Conservation (phyloP, 37 sponge, comb jelly and placozoan species). For the Agelas oroides region DNA sequence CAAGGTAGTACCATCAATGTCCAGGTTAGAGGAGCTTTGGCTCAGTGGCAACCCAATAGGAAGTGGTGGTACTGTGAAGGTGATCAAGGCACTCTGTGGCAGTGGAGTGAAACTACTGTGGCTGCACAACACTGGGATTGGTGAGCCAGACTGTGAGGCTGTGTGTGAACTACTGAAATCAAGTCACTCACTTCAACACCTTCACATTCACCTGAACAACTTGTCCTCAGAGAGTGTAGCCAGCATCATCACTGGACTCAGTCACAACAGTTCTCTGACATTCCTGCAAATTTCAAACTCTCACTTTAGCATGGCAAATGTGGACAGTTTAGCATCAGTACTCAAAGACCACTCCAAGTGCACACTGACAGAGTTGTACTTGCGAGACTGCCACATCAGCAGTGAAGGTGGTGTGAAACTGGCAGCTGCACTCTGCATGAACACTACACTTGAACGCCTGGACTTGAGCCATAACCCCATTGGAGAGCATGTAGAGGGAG, state of each 20-base stretch:
- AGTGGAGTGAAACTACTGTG: conserved; percentile 7
- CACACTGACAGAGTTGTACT: too few relatives aligned
- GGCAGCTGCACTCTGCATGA: too few relatives aligned
- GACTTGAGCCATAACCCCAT: conserved; percentile 3
- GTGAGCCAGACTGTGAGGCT: background rate
- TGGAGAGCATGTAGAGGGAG: conserved; percentile 14
- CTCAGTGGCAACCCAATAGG: conserved; percentile 10
- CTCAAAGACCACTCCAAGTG: too few relatives aligned
- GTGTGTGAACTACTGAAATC: background rate
- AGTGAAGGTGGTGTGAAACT: too few relatives aligned
- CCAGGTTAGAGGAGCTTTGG: background rate
- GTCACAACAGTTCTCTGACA: too few relatives aligned
- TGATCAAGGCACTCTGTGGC: background rate
- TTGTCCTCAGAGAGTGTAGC: too few relatives aligned
- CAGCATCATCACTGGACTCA: too few relatives aligned
- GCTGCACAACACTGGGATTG: conserved; percentile 2
- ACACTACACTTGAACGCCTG: background rate
- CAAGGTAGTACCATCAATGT: background rate
- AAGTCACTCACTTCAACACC: background rate
- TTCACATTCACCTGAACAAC: too few relatives aligned
- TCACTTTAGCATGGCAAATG: too few relatives aligned
- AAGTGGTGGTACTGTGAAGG: conserved; percentile 17
- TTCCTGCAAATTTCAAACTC: too few relatives aligned
- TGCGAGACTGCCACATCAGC: too few relatives aligned
- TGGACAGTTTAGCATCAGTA: too few relatives aligned